phyloP scores from a whole-genome alignment of 2,888 invertebrate species.

The Metopia argyrocephala region DNA sequence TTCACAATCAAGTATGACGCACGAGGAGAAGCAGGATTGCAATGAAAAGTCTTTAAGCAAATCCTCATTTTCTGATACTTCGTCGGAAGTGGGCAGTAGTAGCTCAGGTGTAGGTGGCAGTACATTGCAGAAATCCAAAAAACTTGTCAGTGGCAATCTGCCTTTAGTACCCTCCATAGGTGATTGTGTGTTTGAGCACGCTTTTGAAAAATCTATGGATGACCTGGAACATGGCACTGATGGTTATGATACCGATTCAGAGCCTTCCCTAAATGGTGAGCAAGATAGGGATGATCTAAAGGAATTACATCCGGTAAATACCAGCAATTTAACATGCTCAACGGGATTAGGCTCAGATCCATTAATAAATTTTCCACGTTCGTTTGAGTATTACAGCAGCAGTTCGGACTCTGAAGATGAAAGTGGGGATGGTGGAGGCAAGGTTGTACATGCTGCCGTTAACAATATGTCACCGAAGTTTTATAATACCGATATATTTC shows the following conservation, averaged over 20 bases:
- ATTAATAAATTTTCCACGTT: conserved; percentile 67
- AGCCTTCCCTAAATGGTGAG: conserved; percentile 68
- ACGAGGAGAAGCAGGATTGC: conserved; percentile 67
- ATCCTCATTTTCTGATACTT: conserved; percentile 62
- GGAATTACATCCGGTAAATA: conserved; percentile 47
- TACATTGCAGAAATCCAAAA: conserved; percentile 42
- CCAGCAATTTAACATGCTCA: conserved; percentile 62
- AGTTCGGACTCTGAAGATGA: conserved; percentile 70
- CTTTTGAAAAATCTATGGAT: conserved; percentile 77
- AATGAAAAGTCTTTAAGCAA: conserved; percentile 62
- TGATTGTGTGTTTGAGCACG: conserved; percentile 76
- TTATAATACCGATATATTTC: conserved; percentile 69
- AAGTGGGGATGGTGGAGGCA: conserved; percentile 61
- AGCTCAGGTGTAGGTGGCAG: background rate
- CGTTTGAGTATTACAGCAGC: conserved; percentile 73
- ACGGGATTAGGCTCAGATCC: conserved; percentile 64
- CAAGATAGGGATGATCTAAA: conserved; percentile 25
- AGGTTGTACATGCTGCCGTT: conserved; percentile 64
- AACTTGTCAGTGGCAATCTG: conserved; percentile 4
- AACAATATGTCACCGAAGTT: conserved; percentile 68
- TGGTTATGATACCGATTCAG: conserved; percentile 76
- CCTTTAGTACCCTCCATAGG: conserved; percentile 58
- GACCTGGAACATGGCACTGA: conserved; percentile 74
- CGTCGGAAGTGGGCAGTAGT: conserved; percentile 48
- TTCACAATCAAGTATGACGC: conserved; percentile 60